Percentiles rank a stretch among this genome's conserved stretches.
These are phyloP conservation scores for Monarcha castaneiventris DNA, from an alignment of 2,113 vertebrate genomes.

Conservation along the genomic window DNA sequence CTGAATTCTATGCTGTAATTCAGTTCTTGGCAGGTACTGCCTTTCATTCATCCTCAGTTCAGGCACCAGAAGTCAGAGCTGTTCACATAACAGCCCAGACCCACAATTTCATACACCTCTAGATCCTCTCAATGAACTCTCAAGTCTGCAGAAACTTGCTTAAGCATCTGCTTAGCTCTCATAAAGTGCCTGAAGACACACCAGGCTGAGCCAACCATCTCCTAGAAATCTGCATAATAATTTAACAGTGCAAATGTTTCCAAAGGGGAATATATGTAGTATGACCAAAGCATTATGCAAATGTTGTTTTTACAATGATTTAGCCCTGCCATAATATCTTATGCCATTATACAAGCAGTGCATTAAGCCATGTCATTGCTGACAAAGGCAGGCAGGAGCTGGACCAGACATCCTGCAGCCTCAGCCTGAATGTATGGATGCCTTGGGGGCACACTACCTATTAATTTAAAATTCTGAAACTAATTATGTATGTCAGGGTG, in stretches of 20 bases:
- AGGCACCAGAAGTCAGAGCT: not conserved
- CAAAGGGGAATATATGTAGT: conserved; percentile 55
- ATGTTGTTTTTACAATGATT: conserved; percentile 71
- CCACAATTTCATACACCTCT: not conserved
- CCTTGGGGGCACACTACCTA: conserved; percentile 70
- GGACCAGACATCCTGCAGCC: conserved; percentile 48
- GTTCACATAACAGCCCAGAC: not conserved
- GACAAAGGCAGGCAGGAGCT: conserved; percentile 50
- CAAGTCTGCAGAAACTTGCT: conserved; percentile 28
- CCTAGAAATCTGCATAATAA: conserved; percentile 57
- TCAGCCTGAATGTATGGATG: conserved; percentile 65
- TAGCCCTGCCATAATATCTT: conserved; percentile 60
- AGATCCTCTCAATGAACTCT: not conserved
- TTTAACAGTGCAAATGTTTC: conserved; percentile 60
- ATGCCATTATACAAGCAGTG: conserved; percentile 49
- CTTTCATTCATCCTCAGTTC: not conserved
- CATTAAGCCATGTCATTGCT: conserved; percentile 61
- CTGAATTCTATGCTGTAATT: not conserved
- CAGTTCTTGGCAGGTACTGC: not conserved
- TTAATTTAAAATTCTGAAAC: conserved; percentile 77
- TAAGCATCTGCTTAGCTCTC: conserved; percentile 48
- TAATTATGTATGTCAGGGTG: conserved; percentile 81
- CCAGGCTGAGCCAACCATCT: not conserved
- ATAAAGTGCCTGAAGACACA: conserved; percentile 37
- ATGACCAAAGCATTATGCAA: conserved; percentile 67